A percentile compares a stretch with the other conserved stretches of the same genome.
Conservation (phyloP, 2,113 vertebrate species). For the Chlamydotis undulata region DNA sequence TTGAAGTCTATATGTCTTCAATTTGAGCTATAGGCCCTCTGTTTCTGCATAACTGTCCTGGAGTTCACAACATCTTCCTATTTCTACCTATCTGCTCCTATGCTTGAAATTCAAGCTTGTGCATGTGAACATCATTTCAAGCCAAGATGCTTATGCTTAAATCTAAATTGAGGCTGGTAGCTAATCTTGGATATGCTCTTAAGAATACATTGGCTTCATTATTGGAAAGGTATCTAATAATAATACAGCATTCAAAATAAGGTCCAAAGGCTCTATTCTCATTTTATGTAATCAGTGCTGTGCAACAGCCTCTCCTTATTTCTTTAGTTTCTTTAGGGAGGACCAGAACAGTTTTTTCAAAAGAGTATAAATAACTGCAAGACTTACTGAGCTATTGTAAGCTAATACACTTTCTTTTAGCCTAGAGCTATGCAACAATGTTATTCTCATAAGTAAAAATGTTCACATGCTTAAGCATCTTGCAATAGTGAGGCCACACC, state of each 20-base stretch:
- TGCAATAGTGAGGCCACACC: not conserved
- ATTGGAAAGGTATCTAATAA: not conserved
- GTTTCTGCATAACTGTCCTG: not conserved
- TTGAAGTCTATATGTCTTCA: not conserved
- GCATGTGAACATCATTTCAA: not conserved
- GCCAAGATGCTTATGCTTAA: not conserved
- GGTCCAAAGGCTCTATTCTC: not conserved
- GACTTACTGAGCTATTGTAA: not conserved
- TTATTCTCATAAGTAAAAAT: not conserved
- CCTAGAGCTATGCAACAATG: not conserved
- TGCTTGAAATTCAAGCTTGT: not conserved
- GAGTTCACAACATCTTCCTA: not conserved
- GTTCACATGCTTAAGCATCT: not conserved
- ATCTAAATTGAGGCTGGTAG: not conserved
- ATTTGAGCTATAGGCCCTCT: not conserved
- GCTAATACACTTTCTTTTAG: not conserved
- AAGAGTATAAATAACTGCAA: not conserved
- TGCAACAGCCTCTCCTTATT: not conserved
- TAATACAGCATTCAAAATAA: not conserved
- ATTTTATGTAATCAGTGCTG: not conserved
- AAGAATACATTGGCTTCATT: not conserved
- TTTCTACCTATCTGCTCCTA: not conserved
- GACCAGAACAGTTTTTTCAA: not conserved
- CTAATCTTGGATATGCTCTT: not conserved
- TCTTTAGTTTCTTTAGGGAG: not conserved